Conservation (phyloP, 2,113 vertebrate genomes). For the Henicopernis longicauda region DNA sequence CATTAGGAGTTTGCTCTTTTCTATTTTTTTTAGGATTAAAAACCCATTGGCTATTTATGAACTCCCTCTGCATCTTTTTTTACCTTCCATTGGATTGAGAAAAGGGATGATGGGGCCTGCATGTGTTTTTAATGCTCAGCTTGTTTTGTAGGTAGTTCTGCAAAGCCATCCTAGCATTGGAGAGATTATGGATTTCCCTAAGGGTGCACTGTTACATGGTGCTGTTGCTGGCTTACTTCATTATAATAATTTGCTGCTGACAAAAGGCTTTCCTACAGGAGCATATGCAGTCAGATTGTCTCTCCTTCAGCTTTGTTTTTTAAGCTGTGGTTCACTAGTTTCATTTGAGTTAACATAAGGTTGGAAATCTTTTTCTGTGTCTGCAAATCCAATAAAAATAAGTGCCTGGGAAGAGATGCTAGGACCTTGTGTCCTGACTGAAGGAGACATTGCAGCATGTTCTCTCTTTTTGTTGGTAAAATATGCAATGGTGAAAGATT, state of each 20-base stretch:
- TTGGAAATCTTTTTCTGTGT: neutral
- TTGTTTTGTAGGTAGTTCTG: neutral
- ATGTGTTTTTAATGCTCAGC: neutral
- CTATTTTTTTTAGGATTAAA: neutral
- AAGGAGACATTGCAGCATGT: rapidly evolving
- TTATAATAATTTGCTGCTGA: neutral
- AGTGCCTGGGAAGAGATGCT: neutral
- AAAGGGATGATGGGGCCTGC: neutral
- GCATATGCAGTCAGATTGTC: neutral
- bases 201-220: neutral
- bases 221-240: neutral
- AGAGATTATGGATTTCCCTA: neutral
- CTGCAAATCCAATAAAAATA: neutral
- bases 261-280: neutral
- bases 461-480: neutral
- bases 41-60: neutral
- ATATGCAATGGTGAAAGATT: neutral
- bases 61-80: neutral
- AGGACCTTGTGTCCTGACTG: neutral
- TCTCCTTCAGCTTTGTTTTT: neutral
- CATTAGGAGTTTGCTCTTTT: neutral
- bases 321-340: neutral
- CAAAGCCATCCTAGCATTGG: neutral
- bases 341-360: neutral
- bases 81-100: neutral